These are phyloP conservation scores for Stegastes partitus DNA, from an alignment of 2,113 vertebrate species.

Conservation along the genomic window DNA sequence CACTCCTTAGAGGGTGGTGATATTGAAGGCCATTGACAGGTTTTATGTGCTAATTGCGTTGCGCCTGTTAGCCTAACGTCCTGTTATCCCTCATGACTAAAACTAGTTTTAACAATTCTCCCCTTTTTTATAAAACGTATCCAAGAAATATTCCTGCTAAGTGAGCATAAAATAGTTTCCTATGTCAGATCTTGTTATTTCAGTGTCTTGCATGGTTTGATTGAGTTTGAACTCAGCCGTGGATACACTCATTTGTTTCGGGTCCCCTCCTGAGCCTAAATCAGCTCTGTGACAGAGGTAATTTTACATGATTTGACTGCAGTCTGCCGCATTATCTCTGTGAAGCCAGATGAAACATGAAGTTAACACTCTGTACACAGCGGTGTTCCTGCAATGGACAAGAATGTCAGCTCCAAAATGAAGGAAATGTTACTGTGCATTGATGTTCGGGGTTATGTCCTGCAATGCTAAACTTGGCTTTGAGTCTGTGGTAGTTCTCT, in stretches of 20 bases:
- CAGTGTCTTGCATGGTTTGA: slow-evolving; percentile 10
- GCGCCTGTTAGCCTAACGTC: slow-evolving; percentile 68
- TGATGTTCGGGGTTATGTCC: slow-evolving; percentile 25
- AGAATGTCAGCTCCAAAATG: slow-evolving; percentile 38
- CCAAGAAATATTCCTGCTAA: slow-evolving; percentile 33
- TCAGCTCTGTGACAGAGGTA: slow-evolving; percentile 57
- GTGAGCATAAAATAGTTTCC: background rate
- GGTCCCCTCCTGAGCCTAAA: slow-evolving; percentile 54
- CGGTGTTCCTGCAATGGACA: slow-evolving; percentile 36
- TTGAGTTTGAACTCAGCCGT: slow-evolving; percentile 24
- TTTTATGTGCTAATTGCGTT: slow-evolving; percentile 82
- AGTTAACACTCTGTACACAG: slow-evolving; percentile 56
- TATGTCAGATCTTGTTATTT: slow-evolving; percentile 28
- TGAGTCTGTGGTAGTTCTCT: slow-evolving; percentile 16
- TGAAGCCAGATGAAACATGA: slow-evolving; percentile 63
- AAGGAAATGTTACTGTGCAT: slow-evolving; percentile 26
- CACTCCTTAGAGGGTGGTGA: slow-evolving; percentile 64
- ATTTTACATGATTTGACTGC: slow-evolving; percentile 63
- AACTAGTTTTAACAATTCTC: slow-evolving; percentile 60
- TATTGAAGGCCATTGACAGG: slow-evolving; percentile 74
- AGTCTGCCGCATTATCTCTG: slow-evolving; percentile 42
- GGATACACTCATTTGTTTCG: slow-evolving; percentile 33
- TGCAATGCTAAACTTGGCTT: slow-evolving; percentile 34
- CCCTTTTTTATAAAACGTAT: slow-evolving; percentile 28
- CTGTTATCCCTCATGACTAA: slow-evolving; percentile 48